A percentile compares a stretch with the other conserved stretches of the same genome.
phyloP scores from a whole-genome alignment of 2,113 vertebrate species.

The Pogonocichla stellata region DNA sequence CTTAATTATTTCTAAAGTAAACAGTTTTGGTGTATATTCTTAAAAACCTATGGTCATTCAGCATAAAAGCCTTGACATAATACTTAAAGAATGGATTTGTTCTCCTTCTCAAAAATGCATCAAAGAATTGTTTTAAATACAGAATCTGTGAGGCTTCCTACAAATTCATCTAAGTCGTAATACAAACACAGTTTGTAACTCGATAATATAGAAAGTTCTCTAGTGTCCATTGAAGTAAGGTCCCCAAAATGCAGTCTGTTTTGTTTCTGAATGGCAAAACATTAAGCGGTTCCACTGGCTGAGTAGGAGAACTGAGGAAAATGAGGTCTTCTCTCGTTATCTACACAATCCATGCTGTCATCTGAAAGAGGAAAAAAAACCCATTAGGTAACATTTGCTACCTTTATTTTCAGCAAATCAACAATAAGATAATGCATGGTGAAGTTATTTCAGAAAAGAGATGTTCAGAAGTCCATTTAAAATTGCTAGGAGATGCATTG shows the following conservation, averaged over 20 bases:
- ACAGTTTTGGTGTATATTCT: slow-evolving; percentile 68
- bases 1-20: slow-evolving; percentile 68
- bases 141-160: slow-evolving; percentile 65
- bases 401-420: background rate
- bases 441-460: background rate
- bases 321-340: slow-evolving; percentile 92
- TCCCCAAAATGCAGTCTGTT: slow-evolving; percentile 80
- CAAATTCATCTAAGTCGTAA: slow-evolving; percentile 72
- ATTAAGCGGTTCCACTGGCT: slow-evolving; percentile 89
- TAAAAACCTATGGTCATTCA: slow-evolving; percentile 68
- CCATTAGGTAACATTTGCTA: background rate
- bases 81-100: slow-evolving; percentile 68
- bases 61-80: slow-evolving; percentile 65
- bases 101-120: slow-evolving; percentile 71
- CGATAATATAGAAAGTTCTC: slow-evolving; percentile 74
- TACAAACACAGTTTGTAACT: slow-evolving; percentile 80
- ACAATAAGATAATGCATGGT: accelerated
- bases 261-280: slow-evolving; percentile 65
- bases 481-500: background rate
- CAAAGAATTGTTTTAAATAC: slow-evolving; percentile 69
- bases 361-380: slow-evolving; percentile 68
- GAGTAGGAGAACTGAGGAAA: slow-evolving; percentile 98
- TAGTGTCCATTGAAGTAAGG: slow-evolving; percentile 76
- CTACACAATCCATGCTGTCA: slow-evolving; percentile 91
- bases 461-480: background rate